These are phyloP conservation scores for Nomada flava DNA, from an alignment of 2,888 invertebrate species.

Conservation along the genomic window DNA sequence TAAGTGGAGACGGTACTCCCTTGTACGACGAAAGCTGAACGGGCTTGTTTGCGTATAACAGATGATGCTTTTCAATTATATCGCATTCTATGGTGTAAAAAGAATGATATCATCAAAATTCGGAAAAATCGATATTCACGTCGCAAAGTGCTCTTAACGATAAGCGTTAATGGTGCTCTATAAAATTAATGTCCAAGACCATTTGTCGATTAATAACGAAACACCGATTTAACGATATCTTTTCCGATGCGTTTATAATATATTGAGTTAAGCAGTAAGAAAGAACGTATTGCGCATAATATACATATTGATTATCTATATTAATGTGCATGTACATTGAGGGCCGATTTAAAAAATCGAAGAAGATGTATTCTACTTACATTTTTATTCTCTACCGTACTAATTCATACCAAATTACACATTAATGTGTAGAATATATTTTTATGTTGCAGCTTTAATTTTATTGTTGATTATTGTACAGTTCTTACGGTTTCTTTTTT, in stretches of 20 bases:
- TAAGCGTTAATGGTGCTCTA: constrained; percentile 9
- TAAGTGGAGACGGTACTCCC: constrained; percentile 95
- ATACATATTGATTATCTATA: neutral
- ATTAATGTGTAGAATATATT: constrained; percentile 1
- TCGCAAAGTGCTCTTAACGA: constrained; percentile 8
- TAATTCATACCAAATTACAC: constrained; percentile 7
- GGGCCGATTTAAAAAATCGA: constrained; percentile 18
- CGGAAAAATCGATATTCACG: neutral
- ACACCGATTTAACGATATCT: constrained; percentile 24
- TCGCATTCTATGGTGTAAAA: constrained; percentile 25
- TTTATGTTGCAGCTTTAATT: constrained; percentile 25
- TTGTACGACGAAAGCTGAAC: constrained; percentile 94
- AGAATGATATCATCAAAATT: neutral
- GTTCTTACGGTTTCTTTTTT: constrained; percentile 47
- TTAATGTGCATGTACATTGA: neutral
- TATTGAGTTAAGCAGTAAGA: constrained; percentile 12
- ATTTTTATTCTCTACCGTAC: constrained; percentile 18
- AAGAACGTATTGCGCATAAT: constrained; percentile 7
- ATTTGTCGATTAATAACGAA: neutral
- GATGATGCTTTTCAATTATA: constrained; percentile 29
- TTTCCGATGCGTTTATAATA: constrained; percentile 36
- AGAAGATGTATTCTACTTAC: constrained; percentile 5
- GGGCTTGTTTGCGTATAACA: constrained; percentile 45
- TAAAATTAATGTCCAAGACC: constrained; percentile 6
- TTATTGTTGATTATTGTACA: constrained; percentile 44